Base-by-base conservation (phyloP, 2,888 invertebrate species). In the Tanypteryx hageni region DNA sequence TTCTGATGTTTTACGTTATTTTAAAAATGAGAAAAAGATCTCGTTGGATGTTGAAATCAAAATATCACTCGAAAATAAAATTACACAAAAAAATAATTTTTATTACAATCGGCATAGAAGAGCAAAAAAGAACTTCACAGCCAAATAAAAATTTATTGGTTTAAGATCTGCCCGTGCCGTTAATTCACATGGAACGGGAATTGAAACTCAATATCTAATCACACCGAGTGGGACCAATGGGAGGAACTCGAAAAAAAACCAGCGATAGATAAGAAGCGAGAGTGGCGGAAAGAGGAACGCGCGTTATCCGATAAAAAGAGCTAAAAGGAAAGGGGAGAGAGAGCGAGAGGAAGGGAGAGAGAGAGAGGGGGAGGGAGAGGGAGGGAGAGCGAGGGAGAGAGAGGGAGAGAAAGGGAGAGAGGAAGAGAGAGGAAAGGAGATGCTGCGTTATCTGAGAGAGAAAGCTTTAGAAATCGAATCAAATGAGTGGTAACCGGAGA, bases 101-200 rank as follows among this genome's bases (percentile, higher is more conserved):
- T 5, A 44, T 1, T 44, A 44, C 44, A 44, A 44, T 44, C 44
- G 44, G 44, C 44, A 44, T 1, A 44, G 44, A 44, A 44, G 5
- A 44, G 3, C 1, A 44, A 44, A 68, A 68, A 68, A 68, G 10
- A 68, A 18, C 68, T 18, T 22, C 68, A 22, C 18, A 7, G 68
- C 18, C 68, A 68, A 18, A 68, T 68, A 68, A n/a, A 68, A n/a
- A n/a, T 68, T 9, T 68, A 68, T 68, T 68, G 68, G 22, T 18
- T 68, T 18, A 18, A 76, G 76, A 76, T 76, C 76, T 27, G 76
- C 11, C 22, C 13, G 27, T 13, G 76, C 22, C 76, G 76, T 76
- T 76, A 76, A 76, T 76, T 76, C 68, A 22, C 68, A 18, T 18
- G 68, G 68, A 68, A 68, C 68, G 68, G 76, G 76, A 76, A 76